Percentiles rank a stretch among this genome's conserved stretches.
phyloP scores from a whole-genome alignment of 1,140 invertebrate genomes.

The Pogonus chalceus region DNA sequence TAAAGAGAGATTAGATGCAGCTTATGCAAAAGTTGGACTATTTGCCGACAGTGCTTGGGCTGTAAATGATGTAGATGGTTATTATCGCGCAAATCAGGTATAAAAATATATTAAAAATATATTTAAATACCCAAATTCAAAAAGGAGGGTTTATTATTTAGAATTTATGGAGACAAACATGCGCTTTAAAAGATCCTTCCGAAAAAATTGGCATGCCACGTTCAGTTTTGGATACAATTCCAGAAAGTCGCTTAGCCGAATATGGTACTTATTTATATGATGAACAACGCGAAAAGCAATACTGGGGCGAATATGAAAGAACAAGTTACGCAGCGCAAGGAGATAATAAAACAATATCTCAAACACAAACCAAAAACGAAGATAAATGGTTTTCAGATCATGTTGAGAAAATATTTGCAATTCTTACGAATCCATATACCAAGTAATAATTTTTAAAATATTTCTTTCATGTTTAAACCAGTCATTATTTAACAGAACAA shows the following conservation, averaged over 20 bases:
- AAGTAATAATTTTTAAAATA: slow-evolving; percentile 8
- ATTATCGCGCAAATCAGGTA: not conserved
- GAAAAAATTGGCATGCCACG: slow-evolving; percentile 15
- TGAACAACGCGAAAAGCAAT: slow-evolving; percentile 27
- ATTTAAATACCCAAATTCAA: too few species aligned
- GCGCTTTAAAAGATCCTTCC: slow-evolving; percentile 12
- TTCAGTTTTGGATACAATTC: slow-evolving; percentile 29
- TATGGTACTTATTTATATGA: slow-evolving; percentile 29
- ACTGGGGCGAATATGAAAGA: slow-evolving; percentile 21
- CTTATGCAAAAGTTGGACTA: slow-evolving; percentile 16
- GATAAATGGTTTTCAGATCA: slow-evolving; percentile 32
- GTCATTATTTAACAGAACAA: slow-evolving; percentile 18
- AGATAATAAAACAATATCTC: not conserved
- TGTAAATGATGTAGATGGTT: slow-evolving; percentile 1
- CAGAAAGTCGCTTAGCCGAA: slow-evolving; percentile 26
- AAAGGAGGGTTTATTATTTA: too few species aligned
- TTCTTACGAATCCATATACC: slow-evolving; percentile 9
- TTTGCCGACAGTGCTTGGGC: slow-evolving; percentile 15
- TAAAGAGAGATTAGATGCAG: slow-evolving; percentile 14
- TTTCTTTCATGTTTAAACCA: slow-evolving; percentile 12
- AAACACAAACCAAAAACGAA: slow-evolving; percentile 14
- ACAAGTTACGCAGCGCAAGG: slow-evolving; percentile 9
- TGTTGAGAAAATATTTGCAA: slow-evolving; percentile 25
- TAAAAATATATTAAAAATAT: slow-evolving; percentile 1
- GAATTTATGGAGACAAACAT: slow-evolving; percentile 1